These are phyloP conservation scores for Tethea ocularis DNA, from an alignment of 2,888 invertebrate species.

Conservation along the genomic window DNA sequence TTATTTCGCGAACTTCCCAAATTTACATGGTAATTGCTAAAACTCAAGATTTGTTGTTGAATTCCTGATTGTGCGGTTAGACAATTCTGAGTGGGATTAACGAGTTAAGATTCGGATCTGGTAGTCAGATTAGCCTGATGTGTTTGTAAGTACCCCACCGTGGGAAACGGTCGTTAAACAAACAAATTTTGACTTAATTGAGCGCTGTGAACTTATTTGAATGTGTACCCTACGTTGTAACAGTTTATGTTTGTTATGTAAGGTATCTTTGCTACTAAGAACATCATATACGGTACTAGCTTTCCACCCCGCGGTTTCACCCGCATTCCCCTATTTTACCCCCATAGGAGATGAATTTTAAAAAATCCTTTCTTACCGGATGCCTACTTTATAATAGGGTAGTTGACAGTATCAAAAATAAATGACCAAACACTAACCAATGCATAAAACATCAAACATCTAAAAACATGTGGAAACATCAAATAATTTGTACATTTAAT, in stretches of 20 bases:
- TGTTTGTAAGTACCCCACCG: slow-evolving; percentile 24
- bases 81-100: slow-evolving; percentile 68
- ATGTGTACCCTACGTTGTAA: neutral
- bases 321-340: too few species aligned
- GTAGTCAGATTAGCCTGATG: slow-evolving; percentile 57
- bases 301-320: too few species aligned
- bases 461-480: too few species aligned
- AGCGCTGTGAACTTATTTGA: neutral
- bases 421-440: too few species aligned
- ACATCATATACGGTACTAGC: too few species aligned
- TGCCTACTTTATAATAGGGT: too few species aligned
- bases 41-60: slow-evolving; percentile 82
- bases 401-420: too few species aligned
- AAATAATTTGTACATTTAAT: too few species aligned
- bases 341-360: too few species aligned
- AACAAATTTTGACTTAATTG: slow-evolving; percentile 35
- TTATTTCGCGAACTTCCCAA: slow-evolving; percentile 82
- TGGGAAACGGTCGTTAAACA: slow-evolving; percentile 24
- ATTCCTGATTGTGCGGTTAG: slow-evolving; percentile 75
- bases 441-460: too few species aligned
- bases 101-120: slow-evolving; percentile 59
- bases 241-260: neutral
- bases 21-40: slow-evolving; percentile 83
- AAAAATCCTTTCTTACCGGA: too few species aligned
- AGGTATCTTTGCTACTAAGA: too few species aligned